These are phyloP conservation scores for Nephrotoma flavescens DNA, from an alignment of 2,888 invertebrate genomes.

Conservation along the genomic window DNA sequence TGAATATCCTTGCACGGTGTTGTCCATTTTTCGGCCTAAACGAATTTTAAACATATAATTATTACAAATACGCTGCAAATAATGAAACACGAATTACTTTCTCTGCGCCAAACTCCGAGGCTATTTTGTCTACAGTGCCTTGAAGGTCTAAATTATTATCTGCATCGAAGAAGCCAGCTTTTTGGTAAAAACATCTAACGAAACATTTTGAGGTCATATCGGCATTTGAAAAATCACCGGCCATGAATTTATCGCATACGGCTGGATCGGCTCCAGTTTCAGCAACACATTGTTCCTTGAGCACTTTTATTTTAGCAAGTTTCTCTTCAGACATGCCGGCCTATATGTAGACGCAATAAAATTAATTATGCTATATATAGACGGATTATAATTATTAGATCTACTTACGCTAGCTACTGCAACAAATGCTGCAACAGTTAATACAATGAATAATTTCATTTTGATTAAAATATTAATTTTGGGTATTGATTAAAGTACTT, in stretches of 20 bases:
- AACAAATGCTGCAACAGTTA: constrained; percentile 1
- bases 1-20: not conserved
- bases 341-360: not conserved
- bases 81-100: not conserved
- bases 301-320: constrained; percentile 15
- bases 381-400: not conserved
- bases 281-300: constrained; percentile 16
- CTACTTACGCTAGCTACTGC: constrained; percentile 4
- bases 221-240: constrained; percentile 17
- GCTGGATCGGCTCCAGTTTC: constrained; percentile 18
- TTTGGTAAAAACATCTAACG: constrained; percentile 24
- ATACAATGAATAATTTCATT: constrained; percentile 8
- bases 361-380: constrained; percentile 8
- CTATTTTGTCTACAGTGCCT: constrained; percentile 8
- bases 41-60: not conserved
- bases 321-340: constrained; percentile 15
- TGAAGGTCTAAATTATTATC: constrained; percentile 19
- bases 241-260: constrained; percentile 16
- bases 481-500: not conserved
- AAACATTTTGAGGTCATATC: constrained; percentile 22
- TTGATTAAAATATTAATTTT: not conserved
- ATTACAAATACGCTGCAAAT: not conserved
- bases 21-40: not conserved
- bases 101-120: constrained; percentile 1
- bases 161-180: constrained; percentile 16